Evolutionary conservation across 2,113 vertebrate species (phyloP).

Genomic region (Promerops cafer): DNA sequence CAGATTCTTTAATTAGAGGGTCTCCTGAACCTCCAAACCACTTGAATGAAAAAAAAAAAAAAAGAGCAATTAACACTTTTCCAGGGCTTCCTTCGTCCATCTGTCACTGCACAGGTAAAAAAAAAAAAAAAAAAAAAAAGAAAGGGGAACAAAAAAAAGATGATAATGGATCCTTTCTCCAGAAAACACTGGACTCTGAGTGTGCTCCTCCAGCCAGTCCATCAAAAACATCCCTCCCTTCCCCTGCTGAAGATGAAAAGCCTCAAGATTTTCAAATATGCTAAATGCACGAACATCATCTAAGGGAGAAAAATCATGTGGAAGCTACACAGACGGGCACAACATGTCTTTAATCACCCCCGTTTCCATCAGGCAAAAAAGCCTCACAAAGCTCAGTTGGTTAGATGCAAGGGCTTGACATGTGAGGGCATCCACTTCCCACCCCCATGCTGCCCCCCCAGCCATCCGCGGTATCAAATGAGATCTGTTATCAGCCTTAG

Average conservation of each 20-base stretch:
- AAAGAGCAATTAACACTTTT: conserved; percentile 80
- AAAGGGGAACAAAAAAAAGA: neutral
- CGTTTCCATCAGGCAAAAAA: conserved; percentile 33
- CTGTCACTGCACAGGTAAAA: conserved; percentile 76
- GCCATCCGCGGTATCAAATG: neutral
- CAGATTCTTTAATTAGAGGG: conserved; percentile 81
- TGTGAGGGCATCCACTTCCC: conserved; percentile 22
- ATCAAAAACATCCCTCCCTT: neutral
- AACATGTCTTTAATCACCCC: conserved; percentile 61
- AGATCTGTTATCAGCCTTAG: conserved; percentile 54
- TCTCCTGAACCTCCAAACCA: conserved; percentile 75
- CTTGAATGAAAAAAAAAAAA: conserved; percentile 71
- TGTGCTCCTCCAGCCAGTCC: conserved; percentile 29
- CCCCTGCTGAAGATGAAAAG: neutral
- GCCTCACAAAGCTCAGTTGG: neutral
- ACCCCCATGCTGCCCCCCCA: conserved; percentile 3
- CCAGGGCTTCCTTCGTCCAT: conserved; percentile 64
- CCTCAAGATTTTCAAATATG: conserved; percentile 54
- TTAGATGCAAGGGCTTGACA: conserved; percentile 46
- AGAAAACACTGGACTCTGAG: conserved; percentile 55
- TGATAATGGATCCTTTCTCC: conserved; percentile 40
- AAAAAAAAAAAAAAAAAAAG: neutral
- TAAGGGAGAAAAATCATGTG: conserved; percentile 27
- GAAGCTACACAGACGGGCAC: conserved; percentile 28
- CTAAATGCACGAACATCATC: conserved; percentile 1